Evolutionary conservation across 2,113 vertebrate genomes (phyloP).

Genomic region (Pelecanus crispus): DNA sequence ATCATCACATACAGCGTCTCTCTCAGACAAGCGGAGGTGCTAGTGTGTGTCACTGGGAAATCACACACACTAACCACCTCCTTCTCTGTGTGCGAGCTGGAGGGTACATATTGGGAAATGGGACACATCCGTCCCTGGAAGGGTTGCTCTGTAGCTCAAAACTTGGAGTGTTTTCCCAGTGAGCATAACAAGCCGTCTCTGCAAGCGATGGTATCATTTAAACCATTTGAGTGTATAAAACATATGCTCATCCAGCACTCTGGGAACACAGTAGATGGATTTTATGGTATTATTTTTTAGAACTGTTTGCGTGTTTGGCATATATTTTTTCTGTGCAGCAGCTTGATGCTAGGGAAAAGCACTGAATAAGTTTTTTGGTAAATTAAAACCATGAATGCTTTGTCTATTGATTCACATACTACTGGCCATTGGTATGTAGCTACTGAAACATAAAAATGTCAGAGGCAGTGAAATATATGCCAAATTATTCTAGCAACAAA

Average conservation of each 20-base stretch:
- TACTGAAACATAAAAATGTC: background rate
- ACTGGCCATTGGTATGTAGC: background rate
- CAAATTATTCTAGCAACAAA: background rate
- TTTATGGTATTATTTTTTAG: background rate
- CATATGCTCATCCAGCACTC: background rate
- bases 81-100: accelerated
- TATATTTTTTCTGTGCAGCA: background rate
- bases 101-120: background rate
- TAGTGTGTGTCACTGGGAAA: accelerated
- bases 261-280: background rate
- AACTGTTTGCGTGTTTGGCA: background rate
- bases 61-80: accelerated
- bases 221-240: background rate
- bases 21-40: accelerated
- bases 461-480: background rate
- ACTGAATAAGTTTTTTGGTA: background rate
- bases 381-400: background rate
- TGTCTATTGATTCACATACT: background rate
- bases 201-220: accelerated
- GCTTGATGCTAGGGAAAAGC: background rate
- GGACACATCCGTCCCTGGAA: background rate
- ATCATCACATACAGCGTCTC: accelerated
- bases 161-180: background rate
- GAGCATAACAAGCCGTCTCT: background rate
- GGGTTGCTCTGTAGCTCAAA: background rate